A percentile compares a stretch with the other conserved stretches of the same genome.
Conservation (phyloP, 2,888 invertebrate genomes). For the Cryptops parisi region DNA sequence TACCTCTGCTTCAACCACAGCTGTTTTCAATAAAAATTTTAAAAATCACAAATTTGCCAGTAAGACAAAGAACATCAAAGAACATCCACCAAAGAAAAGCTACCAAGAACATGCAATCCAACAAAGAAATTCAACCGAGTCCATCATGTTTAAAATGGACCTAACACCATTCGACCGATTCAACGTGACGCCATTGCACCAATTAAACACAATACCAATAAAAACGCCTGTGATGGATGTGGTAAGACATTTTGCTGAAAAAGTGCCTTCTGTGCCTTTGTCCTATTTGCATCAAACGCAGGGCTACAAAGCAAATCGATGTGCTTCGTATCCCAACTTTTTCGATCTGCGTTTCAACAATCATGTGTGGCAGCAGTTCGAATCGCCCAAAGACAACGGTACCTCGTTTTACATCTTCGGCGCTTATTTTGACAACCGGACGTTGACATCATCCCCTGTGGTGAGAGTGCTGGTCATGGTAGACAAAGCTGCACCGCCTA, state of each 20-base stretch:
- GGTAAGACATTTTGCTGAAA: not conserved
- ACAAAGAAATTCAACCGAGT: no score
- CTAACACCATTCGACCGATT: no score
- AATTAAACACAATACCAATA: no score
- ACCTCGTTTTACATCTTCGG: slow-evolving; percentile 84
- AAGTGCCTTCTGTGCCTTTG: slow-evolving; percentile 7
- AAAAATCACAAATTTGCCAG: no score
- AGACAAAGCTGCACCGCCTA: slow-evolving; percentile 69
- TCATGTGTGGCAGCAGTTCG: slow-evolving; percentile 79
- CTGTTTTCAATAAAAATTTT: no score
- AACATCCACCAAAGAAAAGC: no score
- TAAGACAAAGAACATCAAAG: no score
- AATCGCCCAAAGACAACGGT: slow-evolving; percentile 44
- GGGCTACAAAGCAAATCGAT: not conserved
- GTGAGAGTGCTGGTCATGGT: slow-evolving; percentile 77
- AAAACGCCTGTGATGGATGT: not conserved
- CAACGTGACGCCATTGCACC: no score
- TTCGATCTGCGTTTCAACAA: slow-evolving; percentile 87
- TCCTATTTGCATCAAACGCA: not conserved
- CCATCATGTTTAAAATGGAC: no score
- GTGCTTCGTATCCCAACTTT: slow-evolving; percentile 46
- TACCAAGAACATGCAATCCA: no score
- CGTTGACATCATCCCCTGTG: slow-evolving; percentile 45
- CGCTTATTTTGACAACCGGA: slow-evolving; percentile 71
- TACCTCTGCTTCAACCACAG: no score